A percentile compares a stretch with the other conserved stretches of the same genome.
These are phyloP conservation scores for Netelia inedita DNA, from an alignment of 2,888 invertebrate genomes.

Conservation along the genomic window DNA sequence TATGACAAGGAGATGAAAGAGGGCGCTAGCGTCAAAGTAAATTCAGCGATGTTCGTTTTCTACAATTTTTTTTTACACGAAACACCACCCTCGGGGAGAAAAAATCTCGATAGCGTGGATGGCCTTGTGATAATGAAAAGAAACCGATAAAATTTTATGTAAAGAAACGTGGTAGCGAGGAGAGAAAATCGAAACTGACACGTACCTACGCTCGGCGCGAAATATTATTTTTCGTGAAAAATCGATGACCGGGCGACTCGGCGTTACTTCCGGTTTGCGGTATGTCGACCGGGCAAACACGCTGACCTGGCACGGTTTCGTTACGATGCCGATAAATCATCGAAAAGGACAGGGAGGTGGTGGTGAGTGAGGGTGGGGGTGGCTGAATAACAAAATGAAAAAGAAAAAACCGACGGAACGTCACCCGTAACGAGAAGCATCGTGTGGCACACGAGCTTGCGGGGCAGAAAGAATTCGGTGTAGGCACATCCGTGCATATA, in stretches of 20 bases:
- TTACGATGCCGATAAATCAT: constrained; percentile 58
- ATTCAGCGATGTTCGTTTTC: neutral
- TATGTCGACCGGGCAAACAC: constrained; percentile 20
- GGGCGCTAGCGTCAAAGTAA: constrained; percentile 28
- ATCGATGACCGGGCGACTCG: constrained; percentile 6
- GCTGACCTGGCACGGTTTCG: constrained; percentile 53
- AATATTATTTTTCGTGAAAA: constrained; percentile 1
- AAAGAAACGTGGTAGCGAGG: no score
- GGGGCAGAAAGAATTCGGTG: constrained; percentile 28
- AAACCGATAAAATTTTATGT: neutral
- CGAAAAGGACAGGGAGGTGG: neutral
- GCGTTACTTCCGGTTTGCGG: constrained; percentile 35
- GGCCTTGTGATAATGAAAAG: constrained; percentile 3
- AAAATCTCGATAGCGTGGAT: neutral
- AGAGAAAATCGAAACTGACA: no score
- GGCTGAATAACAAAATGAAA: neutral
- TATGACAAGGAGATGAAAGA: constrained; percentile 47
- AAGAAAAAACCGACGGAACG: constrained; percentile 30
- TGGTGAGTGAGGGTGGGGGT: neutral
- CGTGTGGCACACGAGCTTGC: constrained; percentile 26
- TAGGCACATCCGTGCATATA: constrained; percentile 15
- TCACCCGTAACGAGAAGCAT: constrained; percentile 57
- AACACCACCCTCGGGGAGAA: neutral
- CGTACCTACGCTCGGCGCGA: no score
- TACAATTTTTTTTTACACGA: neutral